Conservation (phyloP, 2,888 invertebrate species). For the Drosophila demipolita region DNA sequence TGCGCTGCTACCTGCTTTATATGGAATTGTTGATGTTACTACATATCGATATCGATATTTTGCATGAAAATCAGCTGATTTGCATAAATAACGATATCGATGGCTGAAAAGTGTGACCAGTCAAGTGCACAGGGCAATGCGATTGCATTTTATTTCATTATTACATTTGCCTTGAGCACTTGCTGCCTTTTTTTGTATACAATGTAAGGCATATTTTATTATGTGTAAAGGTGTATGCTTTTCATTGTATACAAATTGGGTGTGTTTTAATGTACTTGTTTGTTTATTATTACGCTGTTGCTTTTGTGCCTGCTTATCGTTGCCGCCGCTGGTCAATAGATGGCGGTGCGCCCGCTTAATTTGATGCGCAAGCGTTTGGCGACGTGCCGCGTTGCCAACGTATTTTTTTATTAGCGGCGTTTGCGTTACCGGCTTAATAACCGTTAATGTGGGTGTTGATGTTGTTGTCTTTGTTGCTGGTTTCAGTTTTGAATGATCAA, state of each 20-base stretch:
- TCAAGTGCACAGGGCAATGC: constrained; percentile 41
- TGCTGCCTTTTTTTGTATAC: constrained; percentile 1
- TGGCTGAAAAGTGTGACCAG: constrained; percentile 42
- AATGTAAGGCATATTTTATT: constrained; percentile 20
- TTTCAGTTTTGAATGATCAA: constrained; percentile 36
- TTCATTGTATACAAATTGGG: constrained; percentile 13
- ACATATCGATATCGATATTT: constrained; percentile 46
- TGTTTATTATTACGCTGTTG: constrained; percentile 46
- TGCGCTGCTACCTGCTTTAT: constrained; percentile 61
- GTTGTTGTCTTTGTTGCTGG: constrained; percentile 42
- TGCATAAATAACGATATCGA: constrained; percentile 54
- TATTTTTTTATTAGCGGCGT: constrained; percentile 55
- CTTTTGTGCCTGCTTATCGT: constrained; percentile 65
- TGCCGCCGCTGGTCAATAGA: constrained; percentile 83
- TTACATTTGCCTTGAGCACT: constrained; percentile 28
- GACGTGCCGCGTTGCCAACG: constrained; percentile 73
- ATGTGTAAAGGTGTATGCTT: constrained; percentile 4
- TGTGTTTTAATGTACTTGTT: constrained; percentile 22
- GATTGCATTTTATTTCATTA: neutral
- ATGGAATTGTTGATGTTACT: constrained; percentile 59
- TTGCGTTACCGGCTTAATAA: constrained; percentile 49
- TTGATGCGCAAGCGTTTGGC: constrained; percentile 80
- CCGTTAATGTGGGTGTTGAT: constrained; percentile 35
- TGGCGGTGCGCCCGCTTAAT: constrained; percentile 84
- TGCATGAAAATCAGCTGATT: constrained; percentile 54